Evolutionary conservation across 1,140 invertebrate genomes (phyloP), one percentile per base, ranked within the genome.

Genomic region (Bombus waltoni): DNA sequence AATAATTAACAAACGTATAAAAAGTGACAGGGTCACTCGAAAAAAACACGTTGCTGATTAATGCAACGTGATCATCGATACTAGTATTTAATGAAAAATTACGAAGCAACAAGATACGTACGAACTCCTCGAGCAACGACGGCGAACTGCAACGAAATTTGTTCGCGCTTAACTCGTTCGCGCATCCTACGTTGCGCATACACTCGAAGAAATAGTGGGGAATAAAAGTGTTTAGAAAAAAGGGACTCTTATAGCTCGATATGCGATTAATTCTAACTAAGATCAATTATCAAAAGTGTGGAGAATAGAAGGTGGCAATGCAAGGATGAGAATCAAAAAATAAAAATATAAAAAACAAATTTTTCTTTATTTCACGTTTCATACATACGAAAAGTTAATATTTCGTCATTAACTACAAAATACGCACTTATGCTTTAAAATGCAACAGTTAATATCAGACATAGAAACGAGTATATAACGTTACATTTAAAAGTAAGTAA

Each of bases 371-470:
- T 84, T 71, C 5, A 44, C 3, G 18, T 71, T 71, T 84, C 62
- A 15, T 76, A 65, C 38, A 85, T 86, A 81, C 18, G 88, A 73
- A 85, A 85, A 73, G 35, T 76, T 85, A 88, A 38, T 72, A 77
- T 88, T 73, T 88, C 42, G 53, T 78, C 62, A 15, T 72, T 62
- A 73, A 18, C 68, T 71, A 35, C 78, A 88, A 88, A 85, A 81
- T 78, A 81, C 10, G 53, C 40, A 74, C 57, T 35, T 11, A 35
- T 11, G 53, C 32, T 66, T 72, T 78, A 72, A 66, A 80, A 81
- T 15, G 47, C 35, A 53, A 71, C 15, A 47, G 5, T 71, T 44
- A 53, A 47, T 40, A 15, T 42, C n/a, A 25, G 9, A 53, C 47
- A 57, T 25, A 40, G 15, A 28, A 40, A 76, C 3, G 6, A 59